Conservation (phyloP, 2,797 vertebrate genomes). For the Rhabdomys pumilio region DNA sequence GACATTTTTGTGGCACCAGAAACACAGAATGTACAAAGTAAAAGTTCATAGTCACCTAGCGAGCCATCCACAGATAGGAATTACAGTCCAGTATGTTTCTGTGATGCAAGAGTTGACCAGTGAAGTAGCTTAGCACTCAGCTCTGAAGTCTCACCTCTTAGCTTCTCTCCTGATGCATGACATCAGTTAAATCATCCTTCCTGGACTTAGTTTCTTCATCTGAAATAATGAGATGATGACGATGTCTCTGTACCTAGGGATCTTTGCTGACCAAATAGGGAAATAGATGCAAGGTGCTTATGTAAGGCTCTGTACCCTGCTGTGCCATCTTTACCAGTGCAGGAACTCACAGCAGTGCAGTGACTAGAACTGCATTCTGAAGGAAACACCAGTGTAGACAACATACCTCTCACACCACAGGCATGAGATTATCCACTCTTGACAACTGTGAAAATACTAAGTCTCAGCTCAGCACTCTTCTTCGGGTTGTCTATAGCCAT, state of each 20-base stretch:
- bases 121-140: fast-evolving
- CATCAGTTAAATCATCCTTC: not conserved
- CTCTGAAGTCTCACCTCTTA: not conserved
- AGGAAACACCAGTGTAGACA: not conserved
- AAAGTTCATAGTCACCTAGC: not conserved
- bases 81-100: fast-evolving
- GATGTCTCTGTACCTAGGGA: not conserved
- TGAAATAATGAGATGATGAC: not conserved
- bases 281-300: not conserved
- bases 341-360: not conserved
- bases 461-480: not conserved
- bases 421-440: not conserved
- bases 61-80: not conserved
- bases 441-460: not conserved
- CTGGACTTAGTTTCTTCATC: not conserved
- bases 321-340: not conserved
- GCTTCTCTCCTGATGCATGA: not conserved
- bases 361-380: not conserved
- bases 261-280: not conserved
- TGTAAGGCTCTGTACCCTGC: not conserved
- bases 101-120: not conserved
- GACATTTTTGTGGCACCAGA: not conserved
- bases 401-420: not conserved
- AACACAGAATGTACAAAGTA: not conserved
- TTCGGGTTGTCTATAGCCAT: not conserved